Conservation (phyloP, 2,888 invertebrate species). For the Pediacus dermestoides region DNA sequence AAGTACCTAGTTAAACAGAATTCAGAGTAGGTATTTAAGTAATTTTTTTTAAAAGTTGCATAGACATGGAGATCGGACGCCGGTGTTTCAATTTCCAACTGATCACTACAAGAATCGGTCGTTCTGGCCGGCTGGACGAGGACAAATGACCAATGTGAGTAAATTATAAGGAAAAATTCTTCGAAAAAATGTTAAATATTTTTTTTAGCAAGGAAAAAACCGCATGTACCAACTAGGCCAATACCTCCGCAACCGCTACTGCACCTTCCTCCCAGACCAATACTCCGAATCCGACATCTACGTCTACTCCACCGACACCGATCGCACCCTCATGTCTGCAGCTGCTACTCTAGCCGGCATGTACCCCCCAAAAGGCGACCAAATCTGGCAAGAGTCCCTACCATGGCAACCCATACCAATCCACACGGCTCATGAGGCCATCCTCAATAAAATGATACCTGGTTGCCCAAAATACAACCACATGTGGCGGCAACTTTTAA, state of each 20-base stretch:
- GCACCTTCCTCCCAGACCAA: slow-evolving; percentile 52
- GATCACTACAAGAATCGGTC: no score
- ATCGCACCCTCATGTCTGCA: slow-evolving; percentile 86
- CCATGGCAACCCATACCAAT: slow-evolving; percentile 76
- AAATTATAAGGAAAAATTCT: no score
- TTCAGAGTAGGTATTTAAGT: no score
- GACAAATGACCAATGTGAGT: no score
- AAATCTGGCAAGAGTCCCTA: slow-evolving; percentile 59
- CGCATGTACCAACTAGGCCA: slow-evolving; percentile 58
- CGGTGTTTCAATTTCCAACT: no score
- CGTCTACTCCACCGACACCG: slow-evolving; percentile 74
- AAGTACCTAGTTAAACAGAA: no score
- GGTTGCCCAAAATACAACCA: slow-evolving; percentile 63
- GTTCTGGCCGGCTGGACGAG: no score
- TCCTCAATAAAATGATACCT: slow-evolving; percentile 60
- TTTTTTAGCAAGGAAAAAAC: slow-evolving; percentile 56
- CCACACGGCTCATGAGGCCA: slow-evolving; percentile 59
- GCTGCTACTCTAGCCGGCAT: slow-evolving; percentile 73
- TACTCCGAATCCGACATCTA: slow-evolving; percentile 58
- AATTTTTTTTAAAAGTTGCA: no score
- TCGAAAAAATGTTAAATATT: no score
- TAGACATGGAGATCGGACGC: no score
- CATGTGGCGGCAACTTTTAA: slow-evolving; percentile 53
- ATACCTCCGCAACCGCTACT: slow-evolving; percentile 59
- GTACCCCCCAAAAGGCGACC: slow-evolving; percentile 58